These are phyloP conservation scores for Protonibea diacanthus DNA, from an alignment of 2,797 vertebrate species.

Conservation along the genomic window DNA sequence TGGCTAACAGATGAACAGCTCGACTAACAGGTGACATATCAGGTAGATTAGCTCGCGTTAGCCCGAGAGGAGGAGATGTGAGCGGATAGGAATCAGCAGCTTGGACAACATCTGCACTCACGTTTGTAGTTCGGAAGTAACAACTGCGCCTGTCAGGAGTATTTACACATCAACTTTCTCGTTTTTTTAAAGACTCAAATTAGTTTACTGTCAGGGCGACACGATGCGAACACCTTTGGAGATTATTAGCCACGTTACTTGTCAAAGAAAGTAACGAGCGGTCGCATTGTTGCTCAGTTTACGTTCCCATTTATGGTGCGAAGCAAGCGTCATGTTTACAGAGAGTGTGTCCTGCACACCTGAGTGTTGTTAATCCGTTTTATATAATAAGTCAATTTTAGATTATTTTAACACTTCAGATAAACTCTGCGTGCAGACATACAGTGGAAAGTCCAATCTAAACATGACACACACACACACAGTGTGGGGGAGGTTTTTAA, in stretches of 20 bases:
- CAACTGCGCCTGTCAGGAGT: slow-evolving; percentile 51
- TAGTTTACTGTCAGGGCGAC: not conserved
- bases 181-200: not conserved
- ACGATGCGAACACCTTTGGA: not conserved
- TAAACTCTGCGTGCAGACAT: no score
- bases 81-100: slow-evolving; percentile 31
- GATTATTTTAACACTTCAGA: no score
- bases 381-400: no score
- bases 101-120: slow-evolving; percentile 59
- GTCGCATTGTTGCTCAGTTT: not conserved
- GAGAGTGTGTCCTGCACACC: no score
- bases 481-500: no score
- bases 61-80: slow-evolving; percentile 38
- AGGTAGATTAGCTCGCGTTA: slow-evolving; percentile 20
- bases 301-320: not conserved
- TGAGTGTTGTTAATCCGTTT: no score
- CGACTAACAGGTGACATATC: not conserved
- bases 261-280: not conserved
- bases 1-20: not conserved
- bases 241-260: not conserved
- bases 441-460: no score
- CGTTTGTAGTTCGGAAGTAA: slow-evolving; percentile 64
- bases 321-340: slow-evolving; percentile 4
- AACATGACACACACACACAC: no score
- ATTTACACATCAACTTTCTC: not conserved